Percentiles rank a stretch among this genome's conserved stretches.
These are phyloP conservation scores for Apodemia mormo DNA, from an alignment of 2,888 invertebrate species.

Conservation along the genomic window DNA sequence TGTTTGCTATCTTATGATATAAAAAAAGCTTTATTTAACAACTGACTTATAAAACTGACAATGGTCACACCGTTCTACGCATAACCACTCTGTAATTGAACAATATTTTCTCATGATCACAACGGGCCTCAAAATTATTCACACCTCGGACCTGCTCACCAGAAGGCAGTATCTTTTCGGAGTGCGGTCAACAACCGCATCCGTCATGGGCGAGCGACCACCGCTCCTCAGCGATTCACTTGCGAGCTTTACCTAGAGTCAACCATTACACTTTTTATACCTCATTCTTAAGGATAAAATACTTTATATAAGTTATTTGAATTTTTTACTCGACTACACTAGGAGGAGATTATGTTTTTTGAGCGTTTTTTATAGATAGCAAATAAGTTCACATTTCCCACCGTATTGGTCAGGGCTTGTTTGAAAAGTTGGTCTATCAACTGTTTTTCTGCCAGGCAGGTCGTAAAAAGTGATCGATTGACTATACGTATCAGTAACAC, in stretches of 20 bases:
- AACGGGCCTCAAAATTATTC: constrained; percentile 36
- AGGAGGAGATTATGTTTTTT: too few species aligned
- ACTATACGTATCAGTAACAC: too few species aligned
- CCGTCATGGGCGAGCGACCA: constrained; percentile 40
- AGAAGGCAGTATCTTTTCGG: constrained; percentile 34
- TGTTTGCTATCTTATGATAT: too few species aligned
- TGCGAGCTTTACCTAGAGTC: constrained; percentile 33
- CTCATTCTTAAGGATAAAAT: constrained; percentile 4
- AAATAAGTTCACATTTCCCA: too few species aligned
- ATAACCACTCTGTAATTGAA: neutral
- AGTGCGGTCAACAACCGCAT: constrained; percentile 43
- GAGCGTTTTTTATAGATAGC: too few species aligned
- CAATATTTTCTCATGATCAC: constrained; percentile 25
- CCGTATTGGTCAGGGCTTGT: too few species aligned
- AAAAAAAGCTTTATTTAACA: neutral
- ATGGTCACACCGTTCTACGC: neutral
- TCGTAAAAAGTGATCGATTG: too few species aligned
- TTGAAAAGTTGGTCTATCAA: too few species aligned
- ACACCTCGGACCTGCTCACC: constrained; percentile 31
- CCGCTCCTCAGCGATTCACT: constrained; percentile 30
- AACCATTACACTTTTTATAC: constrained; percentile 9
- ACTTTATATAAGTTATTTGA: neutral
- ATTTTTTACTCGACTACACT: neutral
- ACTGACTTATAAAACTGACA: neutral
- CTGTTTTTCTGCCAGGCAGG: too few species aligned